Base-by-base conservation (phyloP, 2,888 invertebrate species). In the Tipula lateralis region DNA sequence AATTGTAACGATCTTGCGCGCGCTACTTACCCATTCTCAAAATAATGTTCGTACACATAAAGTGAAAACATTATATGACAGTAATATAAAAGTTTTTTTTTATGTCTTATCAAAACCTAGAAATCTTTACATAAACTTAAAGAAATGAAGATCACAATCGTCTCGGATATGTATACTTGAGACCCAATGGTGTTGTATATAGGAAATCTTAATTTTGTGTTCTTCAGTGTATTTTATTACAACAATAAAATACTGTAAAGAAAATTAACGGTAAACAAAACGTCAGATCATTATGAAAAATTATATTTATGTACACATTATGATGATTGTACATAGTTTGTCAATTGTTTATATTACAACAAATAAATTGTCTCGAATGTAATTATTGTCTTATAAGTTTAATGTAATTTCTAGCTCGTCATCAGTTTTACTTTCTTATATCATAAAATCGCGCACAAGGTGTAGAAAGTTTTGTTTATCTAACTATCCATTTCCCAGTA, bases 61-160 rank as follows among this genome's bases (percentile, higher is more conserved):
- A 66, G 66, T 66, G 66, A 66, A 66, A 66, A 66, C 24, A 66
- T 66, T 66, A n/a, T n/a, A 66, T 66, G 66, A 66, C 66, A 24
- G 66, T 66, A 66, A 66, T 66, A 66, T 24, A 66, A 66, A 66
- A 24, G 9, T 24, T 66, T 24, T 7, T 66, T 66, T 66, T 50
- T 16, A 5, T 50, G 66, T 24, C 66, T 66, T 66, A 66, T 66
- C 66, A 66, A 66, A 66, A 66, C 24, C 66, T 66, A 66, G 66
- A 66, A 66, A 66, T 66, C 66, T 66, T 66, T 66, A 66, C 1
- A 16, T 24, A 44, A 44, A 13, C 13, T 4, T 24, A 66, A 66
- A n/a, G n/a, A n/a, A n/a, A n/a, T n/a, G n/a, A n/a, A n/a, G n/a
- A n/a, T n/a, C n/a, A n/a, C n/a, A n/a, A n/a, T n/a, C n/a, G n/a